Base-by-base conservation (phyloP, 2,797 vertebrate genomes). In the Chrysocyon brachyurus region DNA sequence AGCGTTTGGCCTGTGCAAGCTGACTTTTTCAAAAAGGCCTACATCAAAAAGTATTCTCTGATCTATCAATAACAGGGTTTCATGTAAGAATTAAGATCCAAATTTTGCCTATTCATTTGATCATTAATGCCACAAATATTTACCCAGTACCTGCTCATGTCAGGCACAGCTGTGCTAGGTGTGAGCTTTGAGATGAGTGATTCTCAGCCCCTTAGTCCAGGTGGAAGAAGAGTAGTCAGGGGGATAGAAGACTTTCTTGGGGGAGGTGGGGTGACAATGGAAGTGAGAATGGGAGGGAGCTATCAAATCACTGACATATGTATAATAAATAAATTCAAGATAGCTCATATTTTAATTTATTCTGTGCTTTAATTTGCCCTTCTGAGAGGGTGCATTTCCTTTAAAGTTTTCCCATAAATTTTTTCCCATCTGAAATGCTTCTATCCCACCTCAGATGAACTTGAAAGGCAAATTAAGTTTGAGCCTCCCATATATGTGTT, bases 331-430 rank as follows among this genome's bases (percentile, higher is more conserved):
- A 46, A 46, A 46, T 46, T 46, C 40, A 46, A 46, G 40, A 46
- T 46, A 46, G 40, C 6, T 46, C 40, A 46, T 46, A 46, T 46
- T 46, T 46, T 46, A 46, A 46, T 78, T 54, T 83, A 93, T 87
- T 40, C 40, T 95, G 46, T 85, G 16, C n/a, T 93, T 91, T 88
- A 66, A 64, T 95, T 94, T 90, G 83, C 14, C 33, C 93, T 90
- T 90, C 84, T n/a, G 66, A 84, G 52, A 89, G 75, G 17, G 46
- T 87, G 5, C 21, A 12, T 61, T 94, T 94, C 83, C 64, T 95
- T 91, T 68, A 28, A 31, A 57, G 17, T 46, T 89, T 97, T 75
- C 36, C 1, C n/a, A 46, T 90, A 5, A 15, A 52, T 2, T 92
- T 83, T 87, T 87, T 86, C 16, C 57, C 40, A 21, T 68, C 91